Evolutionary conservation across 2,113 vertebrate genomes (phyloP).

Genomic region (Perca flavescens): DNA sequence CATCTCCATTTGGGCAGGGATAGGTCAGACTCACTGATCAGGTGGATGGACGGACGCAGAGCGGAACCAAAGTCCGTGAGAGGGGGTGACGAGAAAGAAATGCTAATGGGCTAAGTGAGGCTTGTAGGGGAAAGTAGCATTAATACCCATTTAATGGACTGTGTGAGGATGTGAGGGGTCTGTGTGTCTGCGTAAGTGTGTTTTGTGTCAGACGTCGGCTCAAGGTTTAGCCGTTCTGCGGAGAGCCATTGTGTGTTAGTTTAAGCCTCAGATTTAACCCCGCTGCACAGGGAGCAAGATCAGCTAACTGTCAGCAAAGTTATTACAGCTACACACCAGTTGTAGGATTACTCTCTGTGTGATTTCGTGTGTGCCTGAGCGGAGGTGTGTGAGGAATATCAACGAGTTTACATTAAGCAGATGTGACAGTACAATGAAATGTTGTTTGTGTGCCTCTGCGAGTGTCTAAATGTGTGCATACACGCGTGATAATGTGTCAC

Average conservation of each 20-base stretch:
- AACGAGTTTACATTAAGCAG: slow-evolving; percentile 7
- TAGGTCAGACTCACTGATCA: slow-evolving; percentile 35
- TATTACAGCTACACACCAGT: slow-evolving; percentile 62
- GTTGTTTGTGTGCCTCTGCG: slow-evolving; percentile 1
- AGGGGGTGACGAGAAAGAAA: background rate
- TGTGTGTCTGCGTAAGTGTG: slow-evolving; percentile 20
- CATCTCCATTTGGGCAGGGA: slow-evolving; percentile 3
- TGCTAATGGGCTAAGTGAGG: slow-evolving; percentile 45
- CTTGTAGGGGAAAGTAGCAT: slow-evolving; percentile 45
- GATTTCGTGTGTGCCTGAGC: slow-evolving; percentile 7
- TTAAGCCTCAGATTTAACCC: slow-evolving; percentile 69
- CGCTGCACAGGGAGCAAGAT: slow-evolving; percentile 54
- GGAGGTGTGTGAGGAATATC: slow-evolving; percentile 11
- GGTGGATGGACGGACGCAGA: background rate
- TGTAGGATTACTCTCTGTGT: slow-evolving; percentile 43
- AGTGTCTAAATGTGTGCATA: background rate
- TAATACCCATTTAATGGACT: slow-evolving; percentile 72
- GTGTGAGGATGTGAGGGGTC: slow-evolving; percentile 25
- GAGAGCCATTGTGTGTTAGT: slow-evolving; percentile 54
- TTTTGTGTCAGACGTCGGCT: slow-evolving; percentile 55
- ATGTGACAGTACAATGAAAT: slow-evolving; percentile 25
- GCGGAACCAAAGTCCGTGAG: slow-evolving; percentile 26
- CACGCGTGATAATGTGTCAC: background rate
- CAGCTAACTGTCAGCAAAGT: slow-evolving; percentile 69
- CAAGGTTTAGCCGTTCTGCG: slow-evolving; percentile 58